Percentiles rank a stretch among this genome's conserved stretches.
Conservation (phyloP, 1,140 invertebrate species). For the Drosophila nigromelanica region DNA sequence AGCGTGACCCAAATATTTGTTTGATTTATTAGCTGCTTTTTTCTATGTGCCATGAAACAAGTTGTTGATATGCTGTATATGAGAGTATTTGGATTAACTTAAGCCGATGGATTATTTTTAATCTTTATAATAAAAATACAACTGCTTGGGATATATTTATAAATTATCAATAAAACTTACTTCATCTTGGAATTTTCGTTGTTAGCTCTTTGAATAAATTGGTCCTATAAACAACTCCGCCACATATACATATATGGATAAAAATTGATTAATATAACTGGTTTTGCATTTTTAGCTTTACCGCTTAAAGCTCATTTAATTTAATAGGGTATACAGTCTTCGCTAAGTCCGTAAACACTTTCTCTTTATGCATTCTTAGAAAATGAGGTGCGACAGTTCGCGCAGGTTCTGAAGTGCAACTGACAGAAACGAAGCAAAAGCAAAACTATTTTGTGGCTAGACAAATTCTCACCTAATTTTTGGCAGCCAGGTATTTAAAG, state of each 20-base stretch:
- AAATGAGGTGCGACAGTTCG: conserved; percentile 73
- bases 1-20: conserved; percentile 82
- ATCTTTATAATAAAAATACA: no score
- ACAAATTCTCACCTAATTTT: conserved; percentile 76
- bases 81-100: conserved; percentile 23
- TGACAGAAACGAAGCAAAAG: conserved; percentile 65
- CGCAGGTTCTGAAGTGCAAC: conserved; percentile 57
- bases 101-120: background rate
- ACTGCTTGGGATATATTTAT: no score
- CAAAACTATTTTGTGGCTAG: conserved; percentile 24
- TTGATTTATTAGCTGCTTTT: conserved; percentile 76
- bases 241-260: no score
- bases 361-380: conserved; percentile 11
- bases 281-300: no score
- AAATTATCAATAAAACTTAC: background rate
- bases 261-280: no score
- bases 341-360: background rate
- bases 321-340: background rate
- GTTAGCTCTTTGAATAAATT: no score
- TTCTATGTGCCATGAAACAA: conserved; percentile 53
- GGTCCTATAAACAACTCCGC: no score
- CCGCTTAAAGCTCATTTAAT: background rate
- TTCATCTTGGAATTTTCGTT: background rate
- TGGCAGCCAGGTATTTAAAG: conserved; percentile 64
- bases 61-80: conserved; percentile 40